Evolutionary conservation across 2,113 vertebrate species (phyloP).

Genomic region (Carassius carassius): DNA sequence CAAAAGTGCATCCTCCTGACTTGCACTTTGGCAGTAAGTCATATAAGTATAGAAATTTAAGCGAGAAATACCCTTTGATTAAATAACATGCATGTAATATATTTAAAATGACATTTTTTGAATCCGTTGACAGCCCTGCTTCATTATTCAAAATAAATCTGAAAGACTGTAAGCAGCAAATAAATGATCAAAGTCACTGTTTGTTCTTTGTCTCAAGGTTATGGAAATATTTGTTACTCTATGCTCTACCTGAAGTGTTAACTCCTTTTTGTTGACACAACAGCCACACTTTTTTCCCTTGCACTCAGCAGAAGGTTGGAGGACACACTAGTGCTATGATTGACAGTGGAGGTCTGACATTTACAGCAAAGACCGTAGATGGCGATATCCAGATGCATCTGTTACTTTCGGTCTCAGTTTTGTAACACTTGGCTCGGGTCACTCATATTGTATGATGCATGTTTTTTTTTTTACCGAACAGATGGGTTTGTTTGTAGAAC

Average conservation of each 20-base stretch:
- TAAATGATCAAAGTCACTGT: background rate
- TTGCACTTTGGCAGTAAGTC: background rate
- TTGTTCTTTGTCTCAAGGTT: background rate
- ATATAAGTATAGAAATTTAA: background rate
- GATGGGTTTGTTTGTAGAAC: background rate
- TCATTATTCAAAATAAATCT: background rate
- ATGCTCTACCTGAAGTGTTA: constrained; percentile 2
- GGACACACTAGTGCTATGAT: constrained; percentile 30
- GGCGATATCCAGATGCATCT: background rate
- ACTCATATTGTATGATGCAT: background rate
- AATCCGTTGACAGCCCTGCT: background rate
- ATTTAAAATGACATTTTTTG: background rate
- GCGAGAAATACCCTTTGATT: background rate
- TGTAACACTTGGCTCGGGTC: background rate
- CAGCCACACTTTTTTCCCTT: constrained; percentile 37
- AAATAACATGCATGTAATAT: background rate
- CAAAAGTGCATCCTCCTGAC: background rate
- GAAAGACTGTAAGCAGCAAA: background rate
- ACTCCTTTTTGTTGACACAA: constrained; percentile 40
- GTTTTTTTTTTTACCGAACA: background rate
- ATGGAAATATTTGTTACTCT: constrained; percentile 1
- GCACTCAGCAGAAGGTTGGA: constrained; percentile 38
- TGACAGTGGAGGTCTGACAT: constrained; percentile 43
- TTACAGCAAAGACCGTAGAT: background rate
- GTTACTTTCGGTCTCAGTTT: background rate